A percentile compares a stretch with the other conserved stretches of the same genome.
These are phyloP conservation scores for Orussus abietinus DNA, from an alignment of 1,140 invertebrate genomes.

Conservation along the genomic window DNA sequence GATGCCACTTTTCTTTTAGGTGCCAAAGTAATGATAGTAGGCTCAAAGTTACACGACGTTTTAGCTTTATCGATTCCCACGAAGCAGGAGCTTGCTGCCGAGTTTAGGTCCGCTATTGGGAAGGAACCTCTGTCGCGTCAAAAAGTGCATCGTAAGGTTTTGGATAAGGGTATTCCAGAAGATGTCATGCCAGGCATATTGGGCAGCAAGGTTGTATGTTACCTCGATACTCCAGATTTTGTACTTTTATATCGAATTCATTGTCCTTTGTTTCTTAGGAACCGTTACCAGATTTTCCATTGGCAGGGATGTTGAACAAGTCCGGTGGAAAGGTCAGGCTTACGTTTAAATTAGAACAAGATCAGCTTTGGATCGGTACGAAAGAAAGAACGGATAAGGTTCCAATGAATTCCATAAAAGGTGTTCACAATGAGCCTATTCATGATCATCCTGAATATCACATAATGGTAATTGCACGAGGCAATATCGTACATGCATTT, in stretches of 20 bases:
- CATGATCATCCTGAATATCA: conserved; percentile 91
- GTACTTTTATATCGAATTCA: neutral
- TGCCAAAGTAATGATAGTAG: conserved; percentile 89
- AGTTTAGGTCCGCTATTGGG: conserved; percentile 48
- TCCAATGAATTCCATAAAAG: conserved; percentile 86
- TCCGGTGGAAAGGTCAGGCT: conserved; percentile 87
- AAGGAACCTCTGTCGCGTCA: conserved; percentile 83
- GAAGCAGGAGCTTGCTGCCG: conserved; percentile 53
- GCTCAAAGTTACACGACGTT: conserved; percentile 87
- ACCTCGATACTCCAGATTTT: neutral
- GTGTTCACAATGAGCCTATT: conserved; percentile 79
- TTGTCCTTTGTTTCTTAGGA: conserved; percentile 57
- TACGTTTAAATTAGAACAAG: conserved; percentile 88
- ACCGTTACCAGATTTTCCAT: conserved; percentile 73
- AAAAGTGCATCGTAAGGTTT: conserved; percentile 82
- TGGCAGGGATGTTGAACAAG: conserved; percentile 90
- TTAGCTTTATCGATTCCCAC: conserved; percentile 71
- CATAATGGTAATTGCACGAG: conserved; percentile 76
- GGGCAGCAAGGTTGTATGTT: conserved; percentile 63
- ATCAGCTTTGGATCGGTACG: conserved; percentile 91
- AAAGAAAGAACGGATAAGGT: conserved; percentile 93
- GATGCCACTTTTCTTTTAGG: conserved; percentile 38
- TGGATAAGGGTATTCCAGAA: conserved; percentile 88
- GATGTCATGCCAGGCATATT: conserved; percentile 86
- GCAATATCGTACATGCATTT: too few relatives aligned